Percentiles rank a stretch among this genome's conserved stretches.
These are phyloP conservation scores for Radopholus similis DNA, from an alignment of 1,140 invertebrate species.

Conservation along the genomic window DNA sequence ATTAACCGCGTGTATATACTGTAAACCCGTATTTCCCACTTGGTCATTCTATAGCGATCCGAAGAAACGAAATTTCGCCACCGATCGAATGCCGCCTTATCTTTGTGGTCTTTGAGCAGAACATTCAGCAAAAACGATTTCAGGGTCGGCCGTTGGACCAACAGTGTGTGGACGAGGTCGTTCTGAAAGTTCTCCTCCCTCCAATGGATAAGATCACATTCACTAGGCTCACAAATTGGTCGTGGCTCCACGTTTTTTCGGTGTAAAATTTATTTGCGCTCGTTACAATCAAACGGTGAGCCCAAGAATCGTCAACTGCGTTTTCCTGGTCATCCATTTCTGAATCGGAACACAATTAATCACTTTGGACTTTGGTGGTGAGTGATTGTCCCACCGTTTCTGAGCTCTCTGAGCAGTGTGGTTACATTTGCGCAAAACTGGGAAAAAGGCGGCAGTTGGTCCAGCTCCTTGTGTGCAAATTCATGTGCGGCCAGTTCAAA, in stretches of 20 bases:
- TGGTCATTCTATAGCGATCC: conserved; percentile 13
- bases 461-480: background rate
- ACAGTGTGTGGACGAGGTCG: conserved; percentile 11
- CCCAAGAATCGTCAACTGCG: background rate
- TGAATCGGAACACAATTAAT: background rate
- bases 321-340: conserved; percentile 6
- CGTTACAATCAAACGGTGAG: conserved; percentile 1
- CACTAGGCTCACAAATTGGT: too few relatives aligned
- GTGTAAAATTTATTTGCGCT: conserved; percentile 4
- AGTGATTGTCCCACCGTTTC: background rate
- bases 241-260: conserved; percentile 11
- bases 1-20: background rate
- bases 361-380: background rate
- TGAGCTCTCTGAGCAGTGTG: conserved; percentile 3
- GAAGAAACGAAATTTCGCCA: conserved; percentile 18
- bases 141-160: conserved; percentile 10
- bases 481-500: background rate
- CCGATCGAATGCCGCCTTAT: conserved; percentile 5
- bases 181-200: background rate
- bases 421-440: conserved; percentile 3
- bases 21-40: background rate
- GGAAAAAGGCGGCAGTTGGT: background rate
- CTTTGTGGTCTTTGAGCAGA: conserved; percentile 12
- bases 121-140: conserved; percentile 11
- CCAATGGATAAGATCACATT: too few relatives aligned